Evolutionary conservation across 2,888 invertebrate species (phyloP), one percentile per base, ranked within the genome.

Genomic region (Apoda limacodes): DNA sequence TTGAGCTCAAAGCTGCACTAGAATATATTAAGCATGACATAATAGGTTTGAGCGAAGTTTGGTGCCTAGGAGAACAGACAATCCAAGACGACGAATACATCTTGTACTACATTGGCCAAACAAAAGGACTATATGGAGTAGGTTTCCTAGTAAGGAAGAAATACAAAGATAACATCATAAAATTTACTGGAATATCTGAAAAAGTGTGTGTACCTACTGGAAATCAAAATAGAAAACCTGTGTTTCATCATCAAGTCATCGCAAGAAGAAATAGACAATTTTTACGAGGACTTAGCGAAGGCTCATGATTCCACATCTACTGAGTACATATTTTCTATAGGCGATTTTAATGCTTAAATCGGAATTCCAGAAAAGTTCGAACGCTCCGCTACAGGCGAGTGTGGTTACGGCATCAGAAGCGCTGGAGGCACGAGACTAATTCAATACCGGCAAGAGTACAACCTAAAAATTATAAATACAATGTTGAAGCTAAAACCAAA

Each of bases 141-240:
- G 35, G 28, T 11, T 35, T 31, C 10, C 9, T 32, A 10, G 14
- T 32, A 9, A 31, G 23, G 14, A 35, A 28, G 9, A 17, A 26
- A 28, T 25, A 22, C 9, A 35, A 35, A 12, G 7, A 32, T 13
- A 38, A 45, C 2, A 45, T 46, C n/a, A 37, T 22, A 35, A 37
- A 6, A 24, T 47, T 45, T 21, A 39, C 28, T 5, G 44, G 43
- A 13, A 42, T 43, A 38, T 46, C 42, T 5, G 45, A 46, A 12
- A 44, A 40, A 42, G 43, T 45, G 1, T 45, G 43, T 30, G 5
- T 42, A 22, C 28, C n/a, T 42, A 22, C 28, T n/a, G n/a, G 22
- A 43, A 43, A 40, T 46, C 1, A 12, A 35, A 22, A 3, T 46
- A 22, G 39, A 37, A 34, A 43, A 37, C 7, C 3, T 34, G 25